Evolutionary conservation across 2,113 vertebrate genomes (phyloP).

Genomic region (Pterocles gutturalis): DNA sequence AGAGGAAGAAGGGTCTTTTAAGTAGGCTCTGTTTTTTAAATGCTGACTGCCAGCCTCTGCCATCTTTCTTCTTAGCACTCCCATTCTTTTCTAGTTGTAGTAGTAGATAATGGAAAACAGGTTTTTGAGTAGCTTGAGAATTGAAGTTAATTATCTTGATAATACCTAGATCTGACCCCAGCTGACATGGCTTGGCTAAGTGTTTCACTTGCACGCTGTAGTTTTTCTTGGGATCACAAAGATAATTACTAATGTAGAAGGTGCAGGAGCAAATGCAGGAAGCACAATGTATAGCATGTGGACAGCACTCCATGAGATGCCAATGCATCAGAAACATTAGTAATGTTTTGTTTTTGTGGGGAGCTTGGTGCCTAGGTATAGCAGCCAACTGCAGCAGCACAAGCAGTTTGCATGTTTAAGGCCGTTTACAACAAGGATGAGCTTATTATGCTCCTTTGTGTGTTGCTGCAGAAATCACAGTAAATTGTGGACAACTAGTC

Average conservation of each 20-base stretch:
- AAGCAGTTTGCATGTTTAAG: neutral
- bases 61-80: neutral
- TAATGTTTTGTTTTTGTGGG: neutral
- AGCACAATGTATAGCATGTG: rapidly evolving
- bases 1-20: neutral
- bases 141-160: neutral
- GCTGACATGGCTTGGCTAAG: neutral
- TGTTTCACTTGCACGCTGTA: neutral
- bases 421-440: neutral
- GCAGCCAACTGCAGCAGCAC: neutral
- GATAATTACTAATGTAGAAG: neutral
- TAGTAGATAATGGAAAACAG: neutral
- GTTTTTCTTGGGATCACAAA: neutral
- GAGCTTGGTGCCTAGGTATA: neutral
- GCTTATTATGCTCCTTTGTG: neutral
- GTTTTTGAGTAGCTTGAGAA: neutral
- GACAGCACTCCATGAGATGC: neutral
- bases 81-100: neutral
- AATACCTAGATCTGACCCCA: neutral
- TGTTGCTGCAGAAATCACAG: neutral
- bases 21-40: neutral
- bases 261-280: neutral
- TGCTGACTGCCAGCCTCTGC: neutral
- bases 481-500: neutral
- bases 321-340: neutral